These are phyloP conservation scores for Otocyon megalotis DNA, from an alignment of 2,113 vertebrate genomes.

Conservation along the genomic window DNA sequence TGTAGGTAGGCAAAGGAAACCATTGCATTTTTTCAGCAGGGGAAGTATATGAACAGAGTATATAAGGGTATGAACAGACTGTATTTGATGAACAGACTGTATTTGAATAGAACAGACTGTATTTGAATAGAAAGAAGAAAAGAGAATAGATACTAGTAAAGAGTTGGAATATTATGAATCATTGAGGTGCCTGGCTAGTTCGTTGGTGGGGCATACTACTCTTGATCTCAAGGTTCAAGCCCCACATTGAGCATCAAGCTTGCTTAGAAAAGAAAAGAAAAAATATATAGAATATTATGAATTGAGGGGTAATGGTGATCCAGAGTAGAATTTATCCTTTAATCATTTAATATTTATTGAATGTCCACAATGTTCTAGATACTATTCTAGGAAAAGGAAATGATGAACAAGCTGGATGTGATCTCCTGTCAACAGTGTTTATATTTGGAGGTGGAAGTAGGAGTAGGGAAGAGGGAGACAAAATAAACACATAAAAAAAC, in stretches of 20 bases:
- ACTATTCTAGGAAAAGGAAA: constrained; percentile 33
- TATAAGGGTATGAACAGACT: not conserved
- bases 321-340: constrained; percentile 33
- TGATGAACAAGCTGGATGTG: not conserved
- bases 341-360: constrained; percentile 34
- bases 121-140: constrained; percentile 53
- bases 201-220: not conserved
- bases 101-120: not conserved
- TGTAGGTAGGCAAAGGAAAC: not conserved
- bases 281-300: not conserved
- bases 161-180: not conserved
- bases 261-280: not conserved
- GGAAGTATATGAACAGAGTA: not conserved
- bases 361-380: not conserved
- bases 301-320: not conserved
- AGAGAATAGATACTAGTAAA: not conserved
- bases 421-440: not conserved
- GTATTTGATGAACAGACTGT: not conserved
- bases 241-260: not conserved
- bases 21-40: not conserved
- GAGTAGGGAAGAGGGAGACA: not conserved
- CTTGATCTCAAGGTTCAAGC: not conserved
- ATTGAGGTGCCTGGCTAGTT: not conserved
- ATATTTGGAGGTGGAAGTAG: not conserved
- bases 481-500: constrained; percentile 27